These are phyloP conservation scores for Heteronetta atricapilla DNA, from an alignment of 2,113 vertebrate species.

Conservation along the genomic window DNA sequence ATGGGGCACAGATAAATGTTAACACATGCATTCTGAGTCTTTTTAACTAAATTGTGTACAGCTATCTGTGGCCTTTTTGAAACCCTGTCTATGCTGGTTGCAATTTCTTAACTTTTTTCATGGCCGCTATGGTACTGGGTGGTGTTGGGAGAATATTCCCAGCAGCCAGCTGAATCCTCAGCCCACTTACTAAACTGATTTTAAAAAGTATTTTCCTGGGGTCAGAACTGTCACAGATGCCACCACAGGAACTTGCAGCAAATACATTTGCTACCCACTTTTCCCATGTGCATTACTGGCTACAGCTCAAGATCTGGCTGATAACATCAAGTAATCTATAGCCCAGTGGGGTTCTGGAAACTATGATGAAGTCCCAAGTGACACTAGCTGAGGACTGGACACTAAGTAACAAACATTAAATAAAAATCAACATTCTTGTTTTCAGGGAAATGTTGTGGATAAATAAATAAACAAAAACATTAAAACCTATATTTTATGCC, in stretches of 20 bases:
- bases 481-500: not conserved
- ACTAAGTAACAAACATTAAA: not conserved
- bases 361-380: not conserved
- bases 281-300: not conserved
- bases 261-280: not conserved
- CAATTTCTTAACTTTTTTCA: not conserved
- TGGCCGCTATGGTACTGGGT: accelerated
- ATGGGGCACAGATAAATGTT: accelerated
- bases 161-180: not conserved
- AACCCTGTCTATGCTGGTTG: not conserved
- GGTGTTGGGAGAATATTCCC: not conserved
- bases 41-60: not conserved
- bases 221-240: not conserved
- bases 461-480: not conserved
- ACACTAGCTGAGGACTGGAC: not conserved
- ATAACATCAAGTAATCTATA: not conserved
- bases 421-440: not conserved
- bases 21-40: not conserved
- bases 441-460: not conserved
- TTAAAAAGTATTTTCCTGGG: not conserved
- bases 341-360: not conserved
- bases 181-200: not conserved
- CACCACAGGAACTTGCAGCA: not conserved
- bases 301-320: not conserved
- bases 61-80: not conserved